Evolutionary conservation across 35 echinoderm and acorn worm species (phyloP).

Genomic region (Holothuria glaberrima): DNA sequence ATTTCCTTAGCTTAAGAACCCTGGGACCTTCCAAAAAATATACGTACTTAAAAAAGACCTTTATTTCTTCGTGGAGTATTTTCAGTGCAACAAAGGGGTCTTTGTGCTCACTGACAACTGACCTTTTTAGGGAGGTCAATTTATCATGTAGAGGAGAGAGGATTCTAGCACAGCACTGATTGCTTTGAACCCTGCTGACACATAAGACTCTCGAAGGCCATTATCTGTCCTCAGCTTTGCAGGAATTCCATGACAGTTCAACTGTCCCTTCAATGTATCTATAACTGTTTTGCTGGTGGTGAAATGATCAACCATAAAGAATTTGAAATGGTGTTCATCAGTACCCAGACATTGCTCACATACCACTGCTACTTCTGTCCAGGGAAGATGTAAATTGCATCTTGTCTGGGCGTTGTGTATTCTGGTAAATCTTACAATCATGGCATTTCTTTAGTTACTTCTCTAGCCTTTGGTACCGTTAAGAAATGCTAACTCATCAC

Average conservation of each 20-base stretch:
- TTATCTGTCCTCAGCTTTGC: conserved; percentile 66
- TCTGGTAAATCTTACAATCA: conserved; percentile 52
- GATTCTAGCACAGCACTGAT: too few species aligned
- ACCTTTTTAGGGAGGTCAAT: too few species aligned
- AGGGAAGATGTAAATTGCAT: conserved; percentile 55
- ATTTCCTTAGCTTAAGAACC: too few species aligned
- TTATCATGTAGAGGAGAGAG: too few species aligned
- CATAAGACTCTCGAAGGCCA: conserved; percentile 71
- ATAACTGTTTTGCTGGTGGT: conserved; percentile 23
- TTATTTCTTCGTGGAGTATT: too few species aligned
- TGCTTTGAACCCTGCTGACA: conserved; percentile 53
- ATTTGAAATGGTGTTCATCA: conserved; percentile 60
- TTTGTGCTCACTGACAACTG: too few species aligned
- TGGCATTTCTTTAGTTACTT: background rate
- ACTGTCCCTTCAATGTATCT: conserved; percentile 53
- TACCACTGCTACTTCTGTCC: conserved; percentile 29
- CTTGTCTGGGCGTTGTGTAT: conserved; percentile 20
- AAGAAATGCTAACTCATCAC: too few species aligned
- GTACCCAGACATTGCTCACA: conserved; percentile 38
- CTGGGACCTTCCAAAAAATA: too few species aligned
- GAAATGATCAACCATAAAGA: conserved; percentile 43
- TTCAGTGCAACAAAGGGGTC: too few species aligned
- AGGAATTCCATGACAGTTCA: conserved; percentile 62
- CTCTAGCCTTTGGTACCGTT: too few species aligned
- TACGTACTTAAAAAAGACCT: too few species aligned